These are phyloP conservation scores for Folsomia candida DNA, from an alignment of 2,888 invertebrate genomes.

Conservation along the genomic window DNA sequence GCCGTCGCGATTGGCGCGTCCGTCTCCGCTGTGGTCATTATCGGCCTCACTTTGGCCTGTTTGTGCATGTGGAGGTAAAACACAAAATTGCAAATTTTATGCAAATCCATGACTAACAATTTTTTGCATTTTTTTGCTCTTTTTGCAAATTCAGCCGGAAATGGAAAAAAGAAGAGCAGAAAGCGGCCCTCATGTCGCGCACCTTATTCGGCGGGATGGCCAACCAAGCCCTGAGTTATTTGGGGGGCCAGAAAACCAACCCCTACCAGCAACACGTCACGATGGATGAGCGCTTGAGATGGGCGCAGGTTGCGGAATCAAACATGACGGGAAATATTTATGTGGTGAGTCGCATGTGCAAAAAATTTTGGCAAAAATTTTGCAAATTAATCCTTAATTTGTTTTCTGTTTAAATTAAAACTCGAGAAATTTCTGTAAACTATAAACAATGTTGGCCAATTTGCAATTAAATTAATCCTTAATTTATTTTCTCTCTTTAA, in stretches of 20 bases:
- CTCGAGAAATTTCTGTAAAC: too few relatives aligned
- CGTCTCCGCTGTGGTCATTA: slow-evolving; percentile 82
- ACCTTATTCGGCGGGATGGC: slow-evolving; percentile 86
- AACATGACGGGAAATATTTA: slow-evolving; percentile 52
- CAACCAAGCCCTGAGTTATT: slow-evolving; percentile 55
- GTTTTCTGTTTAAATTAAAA: too few relatives aligned
- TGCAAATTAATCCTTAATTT: too few relatives aligned
- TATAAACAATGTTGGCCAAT: too few relatives aligned
- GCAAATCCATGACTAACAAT: neutral
- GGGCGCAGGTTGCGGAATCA: slow-evolving; percentile 81
- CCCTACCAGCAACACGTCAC: slow-evolving; percentile 61
- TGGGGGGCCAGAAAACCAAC: slow-evolving; percentile 63
- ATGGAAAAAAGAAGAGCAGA: slow-evolving; percentile 82
- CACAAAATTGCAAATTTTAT: too few relatives aligned
- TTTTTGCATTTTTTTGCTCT: too few relatives aligned
- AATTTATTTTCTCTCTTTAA: too few relatives aligned
- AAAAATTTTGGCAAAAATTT: too few relatives aligned
- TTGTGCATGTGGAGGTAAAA: slow-evolving; percentile 84
- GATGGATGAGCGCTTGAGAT: slow-evolving; percentile 75
- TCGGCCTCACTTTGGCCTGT: slow-evolving; percentile 79
- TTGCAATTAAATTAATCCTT: too few relatives aligned
- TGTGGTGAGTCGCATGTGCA: slow-evolving; percentile 52
- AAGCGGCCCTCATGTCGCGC: slow-evolving; percentile 61
- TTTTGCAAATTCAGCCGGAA: slow-evolving; percentile 66
- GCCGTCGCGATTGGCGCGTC: slow-evolving; percentile 89